These are phyloP conservation scores for Lasioglossum malachurum DNA, from an alignment of 2,888 invertebrate genomes.

Conservation along the genomic window DNA sequence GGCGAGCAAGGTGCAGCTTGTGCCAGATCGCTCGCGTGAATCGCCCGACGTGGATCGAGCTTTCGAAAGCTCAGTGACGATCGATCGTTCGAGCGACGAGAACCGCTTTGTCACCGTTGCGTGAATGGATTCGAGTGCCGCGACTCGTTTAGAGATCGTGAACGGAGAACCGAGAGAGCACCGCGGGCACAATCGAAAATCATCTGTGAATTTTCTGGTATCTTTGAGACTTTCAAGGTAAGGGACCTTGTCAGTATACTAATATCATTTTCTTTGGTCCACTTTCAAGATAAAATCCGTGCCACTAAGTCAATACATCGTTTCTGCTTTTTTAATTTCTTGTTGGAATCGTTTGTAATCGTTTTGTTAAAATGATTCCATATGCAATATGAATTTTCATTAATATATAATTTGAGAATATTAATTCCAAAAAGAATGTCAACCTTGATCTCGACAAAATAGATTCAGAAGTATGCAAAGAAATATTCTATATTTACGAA, in stretches of 20 bases:
- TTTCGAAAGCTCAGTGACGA: slow-evolving; percentile 1
- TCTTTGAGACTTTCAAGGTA: neutral
- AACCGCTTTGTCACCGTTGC: neutral
- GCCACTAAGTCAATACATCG: too few relatives aligned
- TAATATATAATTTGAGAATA: too few relatives aligned
- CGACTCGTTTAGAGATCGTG: neutral
- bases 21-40: slow-evolving; percentile 58
- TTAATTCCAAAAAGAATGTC: too few relatives aligned
- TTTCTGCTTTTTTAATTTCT: too few relatives aligned
- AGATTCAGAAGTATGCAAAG: too few relatives aligned
- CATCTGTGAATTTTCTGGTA: neutral
- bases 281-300: too few relatives aligned
- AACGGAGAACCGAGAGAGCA: neutral
- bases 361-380: too few relatives aligned
- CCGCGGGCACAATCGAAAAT: neutral
- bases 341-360: too few relatives aligned
- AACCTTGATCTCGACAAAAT: too few relatives aligned
- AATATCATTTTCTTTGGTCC: too few relatives aligned
- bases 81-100: neutral
- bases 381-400: too few relatives aligned
- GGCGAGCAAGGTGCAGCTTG: neutral
- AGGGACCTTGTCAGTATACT: neutral
- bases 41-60: slow-evolving; percentile 47
- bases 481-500: too few relatives aligned
- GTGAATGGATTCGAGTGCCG: slow-evolving; percentile 19